Evolutionary conservation across 2,888 invertebrate species (phyloP), one percentile per base, ranked within the genome.

Genomic region (Hymenopus coronatus): DNA sequence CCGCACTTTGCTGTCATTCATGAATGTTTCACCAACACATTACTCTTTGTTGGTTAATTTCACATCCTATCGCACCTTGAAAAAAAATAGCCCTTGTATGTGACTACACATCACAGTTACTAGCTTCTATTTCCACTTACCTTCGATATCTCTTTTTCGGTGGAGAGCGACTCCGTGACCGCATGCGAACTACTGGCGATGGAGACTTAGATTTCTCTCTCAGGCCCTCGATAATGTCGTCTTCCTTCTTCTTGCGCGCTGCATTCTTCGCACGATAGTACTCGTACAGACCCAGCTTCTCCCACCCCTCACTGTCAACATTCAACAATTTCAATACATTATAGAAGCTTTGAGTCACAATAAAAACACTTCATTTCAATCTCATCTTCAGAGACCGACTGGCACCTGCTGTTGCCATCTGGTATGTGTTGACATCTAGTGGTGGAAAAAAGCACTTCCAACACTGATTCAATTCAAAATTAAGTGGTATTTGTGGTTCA

Each of bases 261-360:
- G 96, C 95, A 93, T 98, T 97, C 94, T 99, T 99, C 9, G 98
- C 98, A 94, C 98, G 98, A 94, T 98, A 99, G 94, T 98, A 99
- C 94, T 99, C 99, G 93, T 98, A 99, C 89, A 99, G 94, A 90
- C 98, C 99, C 92, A 99, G 94, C 93, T 98, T 98, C 93, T 99
- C 99, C 99, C 99, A 99, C 54, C 99, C 99, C 93, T 99, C 99
- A 93, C 94, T 95, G 87, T 89, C 89, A 89, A 89, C n/a, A 89
- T 89, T 89, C 88, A 84, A 82, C 88, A 70, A 70, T 70, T 15
- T 20, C 54, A 70, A 70, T 70, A 70, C 0, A 25, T 4, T 15
- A n/a, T n/a, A n/a, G n/a, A 84, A 30, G 33, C 12, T 9, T n/a
- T 83, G 9, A 83, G 27, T 1, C n/a, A 14, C 28, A 27, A 83